These are phyloP conservation scores for Oryzaephilus surinamensis DNA, from an alignment of 1,140 invertebrate genomes.

Conservation along the genomic window DNA sequence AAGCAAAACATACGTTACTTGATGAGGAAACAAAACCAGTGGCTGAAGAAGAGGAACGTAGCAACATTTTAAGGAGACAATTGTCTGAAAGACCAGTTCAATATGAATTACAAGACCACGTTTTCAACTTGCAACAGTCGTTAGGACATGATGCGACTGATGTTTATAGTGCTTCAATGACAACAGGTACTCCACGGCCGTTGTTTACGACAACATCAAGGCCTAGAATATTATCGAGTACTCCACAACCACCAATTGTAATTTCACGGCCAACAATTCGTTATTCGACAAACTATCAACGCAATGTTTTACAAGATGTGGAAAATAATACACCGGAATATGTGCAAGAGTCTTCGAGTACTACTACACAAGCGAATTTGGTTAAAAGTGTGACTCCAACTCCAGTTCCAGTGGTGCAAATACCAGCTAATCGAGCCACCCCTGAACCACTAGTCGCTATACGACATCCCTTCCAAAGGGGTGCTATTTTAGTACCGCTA, in stretches of 20 bases:
- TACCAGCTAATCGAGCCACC: constrained; percentile 19
- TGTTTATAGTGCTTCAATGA: constrained; percentile 51
- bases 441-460: constrained; percentile 35
- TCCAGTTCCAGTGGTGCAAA: constrained; percentile 28
- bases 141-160: constrained; percentile 51
- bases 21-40: constrained; percentile 39
- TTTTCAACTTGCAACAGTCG: constrained; percentile 34
- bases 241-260: constrained; percentile 23
- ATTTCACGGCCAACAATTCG: constrained; percentile 30
- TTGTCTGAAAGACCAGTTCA: constrained; percentile 40
- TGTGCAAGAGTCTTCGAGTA: constrained; percentile 20
- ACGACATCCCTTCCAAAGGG: constrained; percentile 40
- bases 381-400: constrained; percentile 19
- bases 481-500: constrained; percentile 34
- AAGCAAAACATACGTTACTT: constrained; percentile 15
- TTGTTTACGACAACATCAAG: constrained; percentile 52
- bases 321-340: constrained; percentile 21
- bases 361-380: constrained; percentile 19
- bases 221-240: constrained; percentile 30
- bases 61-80: constrained; percentile 47
- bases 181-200: constrained; percentile 45
- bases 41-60: constrained; percentile 36
- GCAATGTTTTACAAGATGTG: constrained; percentile 16
- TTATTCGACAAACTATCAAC: constrained; percentile 23
- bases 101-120: constrained; percentile 39